phyloP scores from a whole-genome alignment of 2,797 vertebrate species.

The Limnodromus scolopaceus region DNA sequence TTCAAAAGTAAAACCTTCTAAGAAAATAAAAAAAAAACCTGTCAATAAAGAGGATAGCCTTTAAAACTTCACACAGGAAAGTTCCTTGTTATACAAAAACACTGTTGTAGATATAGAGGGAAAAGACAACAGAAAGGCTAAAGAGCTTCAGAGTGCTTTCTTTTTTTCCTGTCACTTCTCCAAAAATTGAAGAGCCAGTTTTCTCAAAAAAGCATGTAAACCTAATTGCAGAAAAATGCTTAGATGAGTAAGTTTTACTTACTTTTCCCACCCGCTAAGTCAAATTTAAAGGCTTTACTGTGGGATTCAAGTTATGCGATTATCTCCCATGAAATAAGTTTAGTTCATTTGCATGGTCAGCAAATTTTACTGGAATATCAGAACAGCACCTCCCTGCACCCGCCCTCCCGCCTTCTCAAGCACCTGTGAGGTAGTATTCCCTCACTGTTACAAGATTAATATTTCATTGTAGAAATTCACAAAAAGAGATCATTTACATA shows the following conservation, averaged over 20 bases:
- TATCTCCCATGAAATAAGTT: neutral
- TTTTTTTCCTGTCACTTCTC: neutral
- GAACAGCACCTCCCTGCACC: neutral
- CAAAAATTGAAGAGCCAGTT: neutral
- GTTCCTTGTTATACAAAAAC: neutral
- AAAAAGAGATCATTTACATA: neutral
- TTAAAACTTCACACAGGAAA: neutral
- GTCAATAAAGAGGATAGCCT: neutral
- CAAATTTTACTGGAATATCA: neutral
- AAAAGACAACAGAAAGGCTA: neutral
- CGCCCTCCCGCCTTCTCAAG: neutral
- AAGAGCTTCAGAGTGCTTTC: neutral
- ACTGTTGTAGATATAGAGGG: neutral
- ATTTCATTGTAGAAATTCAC: neutral
- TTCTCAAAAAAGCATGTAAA: neutral
- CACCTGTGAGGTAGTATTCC: accelerated
- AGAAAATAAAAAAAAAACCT: neutral
- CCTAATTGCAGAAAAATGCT: neutral
- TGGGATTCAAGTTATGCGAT: neutral
- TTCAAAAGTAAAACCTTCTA: neutral
- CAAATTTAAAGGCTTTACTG: neutral
- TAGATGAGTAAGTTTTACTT: neutral
- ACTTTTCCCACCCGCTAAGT: neutral
- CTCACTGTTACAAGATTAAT: neutral
- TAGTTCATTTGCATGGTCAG: neutral